Evolutionary conservation across 2,797 vertebrate genomes (phyloP).

Genomic region (Tapera naevia): DNA sequence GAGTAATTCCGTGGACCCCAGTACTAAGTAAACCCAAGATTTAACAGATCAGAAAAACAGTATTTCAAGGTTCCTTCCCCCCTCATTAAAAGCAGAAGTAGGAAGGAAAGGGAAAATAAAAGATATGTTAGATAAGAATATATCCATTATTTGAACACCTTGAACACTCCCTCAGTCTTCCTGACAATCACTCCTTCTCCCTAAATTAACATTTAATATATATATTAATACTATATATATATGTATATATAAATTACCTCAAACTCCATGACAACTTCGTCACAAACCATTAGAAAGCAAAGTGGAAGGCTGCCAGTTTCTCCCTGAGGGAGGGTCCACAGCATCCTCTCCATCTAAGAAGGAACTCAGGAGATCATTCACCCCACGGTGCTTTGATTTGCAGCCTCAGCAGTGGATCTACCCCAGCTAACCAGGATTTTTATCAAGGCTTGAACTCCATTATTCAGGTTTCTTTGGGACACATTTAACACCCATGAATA

Average conservation of each 20-base stretch:
- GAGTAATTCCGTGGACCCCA: background rate
- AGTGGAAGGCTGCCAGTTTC: fast-evolving
- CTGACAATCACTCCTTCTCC: no score
- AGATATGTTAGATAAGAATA: background rate
- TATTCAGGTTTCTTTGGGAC: background rate
- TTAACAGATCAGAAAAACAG: background rate
- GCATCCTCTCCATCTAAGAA: fast-evolving
- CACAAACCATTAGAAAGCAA: background rate
- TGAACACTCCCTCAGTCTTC: background rate
- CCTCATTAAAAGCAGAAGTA: background rate
- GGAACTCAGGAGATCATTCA: background rate
- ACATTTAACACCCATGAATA: background rate
- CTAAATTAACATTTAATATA: background rate
- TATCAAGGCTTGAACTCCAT: background rate
- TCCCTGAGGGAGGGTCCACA: background rate
- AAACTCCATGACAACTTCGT: background rate
- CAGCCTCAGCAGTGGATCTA: background rate
- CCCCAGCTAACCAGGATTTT: background rate
- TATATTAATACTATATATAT: background rate
- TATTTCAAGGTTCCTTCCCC: background rate
- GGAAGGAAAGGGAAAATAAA: background rate
- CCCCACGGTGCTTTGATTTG: background rate
- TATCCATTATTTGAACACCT: background rate
- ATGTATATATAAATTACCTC: background rate
- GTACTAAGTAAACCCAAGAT: background rate